These are phyloP conservation scores for Scolopax mira DNA, from an alignment of 2,113 vertebrate genomes.

Conservation along the genomic window DNA sequence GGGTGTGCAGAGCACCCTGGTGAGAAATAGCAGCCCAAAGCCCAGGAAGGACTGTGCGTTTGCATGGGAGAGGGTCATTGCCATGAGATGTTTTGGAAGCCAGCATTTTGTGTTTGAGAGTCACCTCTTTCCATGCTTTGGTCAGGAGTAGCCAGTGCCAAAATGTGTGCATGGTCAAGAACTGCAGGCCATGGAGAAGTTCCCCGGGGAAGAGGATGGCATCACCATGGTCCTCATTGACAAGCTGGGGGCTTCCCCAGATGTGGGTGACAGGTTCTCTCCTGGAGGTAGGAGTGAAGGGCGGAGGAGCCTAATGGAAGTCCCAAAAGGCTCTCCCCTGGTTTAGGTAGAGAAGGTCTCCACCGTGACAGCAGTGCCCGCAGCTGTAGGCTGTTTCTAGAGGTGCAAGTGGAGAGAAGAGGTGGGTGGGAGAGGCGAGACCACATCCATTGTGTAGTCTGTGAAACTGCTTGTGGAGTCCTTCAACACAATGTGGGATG, in stretches of 20 bases:
- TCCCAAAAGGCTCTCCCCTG: neutral
- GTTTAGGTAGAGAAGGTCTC: neutral
- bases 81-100: neutral
- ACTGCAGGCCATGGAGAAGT: neutral
- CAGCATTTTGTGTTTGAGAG: neutral
- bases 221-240: neutral
- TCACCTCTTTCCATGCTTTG: neutral
- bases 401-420: neutral
- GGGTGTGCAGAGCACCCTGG: neutral
- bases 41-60: neutral
- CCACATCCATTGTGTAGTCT: fast-evolving
- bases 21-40: neutral
- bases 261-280: neutral
- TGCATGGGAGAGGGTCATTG: neutral
- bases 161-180: neutral
- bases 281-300: neutral
- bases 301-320: neutral
- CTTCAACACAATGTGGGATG: fast-evolving
- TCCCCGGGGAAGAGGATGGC: neutral
- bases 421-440: neutral
- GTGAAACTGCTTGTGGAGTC: neutral
- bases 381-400: neutral
- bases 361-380: neutral
- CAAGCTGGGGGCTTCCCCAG: neutral
- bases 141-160: neutral